Evolutionary conservation across 2,113 vertebrate species (phyloP), one percentile per base, ranked within the genome.

Genomic region (Trogon surrucura): DNA sequence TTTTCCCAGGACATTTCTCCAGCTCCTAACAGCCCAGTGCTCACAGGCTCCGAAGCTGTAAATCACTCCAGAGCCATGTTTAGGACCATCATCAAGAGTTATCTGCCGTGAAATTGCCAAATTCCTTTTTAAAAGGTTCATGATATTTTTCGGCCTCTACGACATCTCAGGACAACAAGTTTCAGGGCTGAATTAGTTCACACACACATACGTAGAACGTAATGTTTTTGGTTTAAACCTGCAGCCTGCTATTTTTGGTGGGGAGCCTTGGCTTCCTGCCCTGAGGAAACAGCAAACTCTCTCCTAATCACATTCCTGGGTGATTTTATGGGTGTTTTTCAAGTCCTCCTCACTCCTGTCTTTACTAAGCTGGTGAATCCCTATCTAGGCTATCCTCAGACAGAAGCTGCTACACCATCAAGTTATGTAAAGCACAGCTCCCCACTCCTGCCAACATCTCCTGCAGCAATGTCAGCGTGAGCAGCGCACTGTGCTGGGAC

Each of bases 81-180:
- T 47, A 73, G 69, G 72, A 69, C 69, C 34, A 47, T 83, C 57
- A 10, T 78, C 77, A 89, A 88, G 83, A 92, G 80, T 81, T 95
- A 95, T 62, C 77, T 91, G 80, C 83, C 83, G 89, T 64, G 77
- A 95, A 95, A 95, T 89, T 57, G 65, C 61, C 61, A 44, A 93
- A 81, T 78, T 67, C 80, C 22, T 47, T 86, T 95, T 74, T 67
- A 56, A 92, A 94, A 92, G 51, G 60, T 32, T 91, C 51, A 6
- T 21, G 12, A 51, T 74, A 62, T 45, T 92, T 93, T 80, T 71
- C 51, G 47, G 80, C 53, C 0, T 7, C 18, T 60, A 78, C 36
- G 54, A 15, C 30, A 70, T 56, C 47, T 29, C 51, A 66, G 67
- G 56, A 81, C 51, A 70, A 75, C 9, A 41, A 23, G 2, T 53